Evolutionary conservation across 1,140 invertebrate genomes (phyloP), one percentile per base, ranked within the genome.

Genomic region (Cydia fagiglandana): DNA sequence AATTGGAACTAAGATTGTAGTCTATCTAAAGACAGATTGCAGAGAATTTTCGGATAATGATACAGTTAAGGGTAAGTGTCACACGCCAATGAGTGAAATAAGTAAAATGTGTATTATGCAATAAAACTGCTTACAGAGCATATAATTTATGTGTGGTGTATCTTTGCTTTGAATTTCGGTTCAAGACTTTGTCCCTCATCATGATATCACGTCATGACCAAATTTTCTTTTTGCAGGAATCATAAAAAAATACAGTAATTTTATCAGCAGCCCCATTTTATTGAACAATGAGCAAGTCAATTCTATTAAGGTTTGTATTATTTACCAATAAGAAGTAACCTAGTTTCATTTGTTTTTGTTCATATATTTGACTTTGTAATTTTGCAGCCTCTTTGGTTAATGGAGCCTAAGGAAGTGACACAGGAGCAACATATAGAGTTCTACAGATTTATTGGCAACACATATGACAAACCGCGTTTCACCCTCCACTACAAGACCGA

Each of bases 201-300:
- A 28, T n/a, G n/a, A n/a, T 66, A 64, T 47, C 7, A 68, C 15
- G 66, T 68, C 61, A 17, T 77, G 1, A 73, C 34, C 7, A 34
- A n/a, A 34, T 20, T 56, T 73, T 15, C 70, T 77, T 77, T 86
- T 94, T 94, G 20, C 88, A 97, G 96, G 94, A 78, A 96, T 99
- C 50, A 97, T 99, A 56, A 96, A 98, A 83, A 99, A 99, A 88
- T 99, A 99, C 93, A 99, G 98, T 87, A 99, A 99, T 90, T 99
- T 99, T 91, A 97, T 99, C 66, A 97, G 97, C 6, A 97, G 96
- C 85, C 97, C 98, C 0, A 98, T 99, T 84, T 96, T 95, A 84
- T 90, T 99, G 2, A 99, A 99, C 94, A 97, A 97, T 47, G 96
- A 97, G 84, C 95, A 95, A 91, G 95, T 96, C 0, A 99, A 99